Evolutionary conservation across 2,797 vertebrate species (phyloP).

Genomic region (Orestias chungarensis): DNA sequence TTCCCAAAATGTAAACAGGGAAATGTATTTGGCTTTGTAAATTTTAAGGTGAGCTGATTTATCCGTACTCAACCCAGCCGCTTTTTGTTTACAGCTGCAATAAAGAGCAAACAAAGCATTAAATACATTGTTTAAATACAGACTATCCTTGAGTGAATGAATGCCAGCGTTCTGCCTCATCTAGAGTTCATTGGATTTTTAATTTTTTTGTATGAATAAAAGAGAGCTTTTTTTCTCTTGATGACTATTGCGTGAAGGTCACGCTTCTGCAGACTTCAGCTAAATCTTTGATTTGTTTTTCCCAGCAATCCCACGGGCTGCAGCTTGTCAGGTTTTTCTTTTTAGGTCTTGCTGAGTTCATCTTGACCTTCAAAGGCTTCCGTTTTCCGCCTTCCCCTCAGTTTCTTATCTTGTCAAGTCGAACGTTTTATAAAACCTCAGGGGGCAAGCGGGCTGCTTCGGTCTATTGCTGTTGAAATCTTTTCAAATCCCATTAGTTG

Average conservation of each 20-base stretch:
- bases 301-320: background rate
- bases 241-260: slow-evolving; percentile 9
- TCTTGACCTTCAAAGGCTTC: background rate
- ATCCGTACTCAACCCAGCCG: background rate
- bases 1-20: background rate
- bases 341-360: background rate
- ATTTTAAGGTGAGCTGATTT: background rate
- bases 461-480: background rate
- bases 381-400: background rate
- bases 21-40: background rate
- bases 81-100: background rate
- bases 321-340: background rate
- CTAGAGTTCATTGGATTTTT: background rate
- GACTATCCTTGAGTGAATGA: background rate
- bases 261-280: slow-evolving; percentile 10
- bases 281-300: slow-evolving; percentile 1
- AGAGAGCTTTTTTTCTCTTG: background rate
- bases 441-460: too few species aligned
- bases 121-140: background rate
- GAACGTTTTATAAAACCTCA: background rate
- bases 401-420: background rate
- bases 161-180: background rate
- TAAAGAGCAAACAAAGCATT: background rate
- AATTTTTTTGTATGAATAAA: background rate
- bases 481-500: background rate